A percentile compares a stretch with the other conserved stretches of the same genome.
phyloP scores from a whole-genome alignment of 2,888 invertebrate species.

The Lysandra bellargus region DNA sequence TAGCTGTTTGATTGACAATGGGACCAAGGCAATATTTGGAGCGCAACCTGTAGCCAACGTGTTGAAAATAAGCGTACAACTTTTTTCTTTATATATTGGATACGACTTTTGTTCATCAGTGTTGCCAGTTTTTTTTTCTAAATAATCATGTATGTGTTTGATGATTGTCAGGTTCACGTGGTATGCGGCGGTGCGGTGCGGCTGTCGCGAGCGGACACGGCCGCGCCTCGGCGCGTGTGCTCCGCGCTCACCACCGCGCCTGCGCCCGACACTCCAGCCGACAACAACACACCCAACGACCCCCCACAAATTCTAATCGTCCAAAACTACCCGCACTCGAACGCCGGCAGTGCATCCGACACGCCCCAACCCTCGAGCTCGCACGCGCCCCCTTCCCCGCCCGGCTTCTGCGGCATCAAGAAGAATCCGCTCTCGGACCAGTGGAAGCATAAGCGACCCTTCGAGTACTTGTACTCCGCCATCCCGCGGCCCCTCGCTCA shows the following conservation, averaged over 20 bases:
- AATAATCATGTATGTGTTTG: neutral
- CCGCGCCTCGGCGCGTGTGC: slow-evolving; percentile 42
- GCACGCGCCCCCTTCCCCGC: slow-evolving; percentile 43
- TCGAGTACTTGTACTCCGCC: slow-evolving; percentile 65
- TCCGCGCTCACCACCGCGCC: slow-evolving; percentile 45
- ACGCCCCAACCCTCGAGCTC: slow-evolving; percentile 46
- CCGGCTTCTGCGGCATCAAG: slow-evolving; percentile 56
- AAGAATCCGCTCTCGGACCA: slow-evolving; percentile 70
- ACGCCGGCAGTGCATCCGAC: slow-evolving; percentile 43
- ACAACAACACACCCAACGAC: slow-evolving; percentile 46
- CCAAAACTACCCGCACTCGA: slow-evolving; percentile 43
- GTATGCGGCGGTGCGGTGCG: slow-evolving; percentile 53
- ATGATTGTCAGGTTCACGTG: slow-evolving; percentile 61
- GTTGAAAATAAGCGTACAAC: too few species aligned
- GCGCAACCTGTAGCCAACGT: too few species aligned
- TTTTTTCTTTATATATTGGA: too few species aligned
- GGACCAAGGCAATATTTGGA: too few species aligned
- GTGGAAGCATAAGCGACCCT: slow-evolving; percentile 68
- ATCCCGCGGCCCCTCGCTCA: slow-evolving; percentile 69
- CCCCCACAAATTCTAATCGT: slow-evolving; percentile 45
- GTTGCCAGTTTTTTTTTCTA: neutral
- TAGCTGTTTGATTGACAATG: too few species aligned
- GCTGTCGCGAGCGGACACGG: slow-evolving; percentile 42
- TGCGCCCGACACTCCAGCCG: slow-evolving; percentile 45
- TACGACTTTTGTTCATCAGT: too few species aligned